phyloP scores from a whole-genome alignment of 2,797 vertebrate species.

The Spinus pinus region DNA sequence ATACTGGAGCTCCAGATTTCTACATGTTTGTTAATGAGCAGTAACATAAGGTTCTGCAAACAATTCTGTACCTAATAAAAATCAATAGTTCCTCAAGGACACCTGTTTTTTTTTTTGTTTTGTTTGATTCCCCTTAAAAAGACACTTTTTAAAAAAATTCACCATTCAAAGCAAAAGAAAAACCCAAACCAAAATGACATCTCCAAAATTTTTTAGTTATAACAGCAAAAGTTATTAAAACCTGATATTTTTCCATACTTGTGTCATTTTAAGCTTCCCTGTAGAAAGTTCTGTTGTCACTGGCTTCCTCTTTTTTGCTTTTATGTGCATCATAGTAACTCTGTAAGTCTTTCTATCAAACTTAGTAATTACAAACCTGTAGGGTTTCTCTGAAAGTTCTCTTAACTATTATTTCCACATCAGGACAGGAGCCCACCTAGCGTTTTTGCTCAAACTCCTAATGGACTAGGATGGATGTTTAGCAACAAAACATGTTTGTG shows the following conservation, averaged over 20 bases:
- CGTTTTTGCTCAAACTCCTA: neutral
- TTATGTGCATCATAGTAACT: neutral
- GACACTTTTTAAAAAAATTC: neutral
- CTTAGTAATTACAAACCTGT: neutral
- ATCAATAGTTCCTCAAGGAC: conserved; percentile 26
- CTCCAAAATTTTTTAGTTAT: neutral
- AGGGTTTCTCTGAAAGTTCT: neutral
- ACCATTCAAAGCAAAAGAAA: neutral
- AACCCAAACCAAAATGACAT: neutral
- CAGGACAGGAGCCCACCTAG: neutral
- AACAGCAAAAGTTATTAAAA: neutral
- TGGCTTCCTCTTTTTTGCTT: neutral
- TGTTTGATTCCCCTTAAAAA: neutral
- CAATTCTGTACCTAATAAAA: conserved; percentile 24
- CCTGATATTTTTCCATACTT: neutral
- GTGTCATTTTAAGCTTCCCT: neutral
- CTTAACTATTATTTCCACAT: neutral
- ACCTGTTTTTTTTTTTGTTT: too few relatives aligned
- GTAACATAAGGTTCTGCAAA: conserved; percentile 20
- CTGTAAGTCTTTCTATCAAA: neutral
- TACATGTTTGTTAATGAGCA: neutral
- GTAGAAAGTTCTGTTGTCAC: neutral
- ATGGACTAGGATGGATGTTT: neutral
- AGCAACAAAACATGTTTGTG: neutral
- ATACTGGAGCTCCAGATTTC: neutral